Base-by-base conservation (phyloP, 2,888 invertebrate species). In the Anagyrus pseudococci region DNA sequence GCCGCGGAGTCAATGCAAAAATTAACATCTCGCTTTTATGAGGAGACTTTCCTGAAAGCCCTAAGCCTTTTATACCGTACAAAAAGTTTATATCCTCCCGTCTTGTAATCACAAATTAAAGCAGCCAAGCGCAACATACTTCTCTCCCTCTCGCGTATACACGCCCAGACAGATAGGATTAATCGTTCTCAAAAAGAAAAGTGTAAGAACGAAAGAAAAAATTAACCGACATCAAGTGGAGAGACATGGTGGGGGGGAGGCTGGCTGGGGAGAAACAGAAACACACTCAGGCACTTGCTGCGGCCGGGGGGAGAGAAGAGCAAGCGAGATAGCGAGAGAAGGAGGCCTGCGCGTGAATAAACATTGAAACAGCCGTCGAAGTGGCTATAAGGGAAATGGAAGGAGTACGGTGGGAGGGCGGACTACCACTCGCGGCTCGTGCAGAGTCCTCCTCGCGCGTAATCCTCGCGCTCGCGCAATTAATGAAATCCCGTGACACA, bases 401-500 rank as follows among this genome's bases (percentile, higher is more conserved):
- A n/a, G n/a, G n/a, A n/a, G n/a, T n/a, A n/a, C n/a, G n/a, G n/a
- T n/a, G n/a, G n/a, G 13, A 33, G 33, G 7, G 33, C 33, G 33
- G 13, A 33, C 20, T 10, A 13, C 26, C 48, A 10, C 48, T 17
- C 26, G 3, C 47, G 13, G 15, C 25, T 8, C n/a, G n/a, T n/a
- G n/a, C n/a, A n/a, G n/a, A n/a, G n/a, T n/a, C 19, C 15, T 22
- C 25, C n/a, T 17, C n/a, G 15, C n/a, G 15, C 43, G 47, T 60
- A 59, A 59, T 64, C 64, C 53, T 37, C 44, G 48, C 44, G 33
- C 56, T 44, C 17, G 50, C 54, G 63, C 55, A 61, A 66, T 66
- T 63, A 66, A 63, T 61, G 60, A 58, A 63, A 63, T 49, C 63
- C 58, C 40, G 55, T 59, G 66, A 66, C 63, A 56, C 58, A 63